These are phyloP conservation scores for Zaprionus kolodkinae DNA, from an alignment of 1,140 invertebrate genomes.

Conservation along the genomic window DNA sequence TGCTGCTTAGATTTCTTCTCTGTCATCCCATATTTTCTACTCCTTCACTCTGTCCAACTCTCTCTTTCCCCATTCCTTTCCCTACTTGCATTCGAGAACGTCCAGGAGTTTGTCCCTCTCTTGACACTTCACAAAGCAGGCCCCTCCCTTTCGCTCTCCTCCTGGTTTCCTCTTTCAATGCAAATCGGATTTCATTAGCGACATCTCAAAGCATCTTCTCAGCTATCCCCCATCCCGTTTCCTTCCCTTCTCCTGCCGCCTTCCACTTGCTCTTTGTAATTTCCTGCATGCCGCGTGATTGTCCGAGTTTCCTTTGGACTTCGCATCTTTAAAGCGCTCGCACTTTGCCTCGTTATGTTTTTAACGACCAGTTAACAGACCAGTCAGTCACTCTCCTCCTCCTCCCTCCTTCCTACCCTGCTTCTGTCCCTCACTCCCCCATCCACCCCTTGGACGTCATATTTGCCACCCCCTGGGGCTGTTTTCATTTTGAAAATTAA, in stretches of 20 bases:
- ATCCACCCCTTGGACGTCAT: background rate
- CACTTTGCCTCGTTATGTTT: constrained; percentile 59
- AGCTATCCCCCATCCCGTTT: background rate
- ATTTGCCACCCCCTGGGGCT: constrained; percentile 38
- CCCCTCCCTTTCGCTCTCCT: background rate
- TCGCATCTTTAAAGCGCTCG: constrained; percentile 1
- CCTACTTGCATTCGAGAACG: constrained; percentile 43
- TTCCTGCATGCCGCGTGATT: constrained; percentile 35
- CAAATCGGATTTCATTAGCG: constrained; percentile 76
- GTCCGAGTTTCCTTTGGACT: constrained; percentile 24
- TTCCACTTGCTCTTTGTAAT: constrained; percentile 36
- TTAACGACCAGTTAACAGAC: constrained; percentile 68
- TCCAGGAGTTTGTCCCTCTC: constrained; percentile 20
- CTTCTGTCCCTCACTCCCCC: background rate
- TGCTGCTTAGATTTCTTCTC: background rate
- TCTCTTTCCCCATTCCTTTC: background rate
- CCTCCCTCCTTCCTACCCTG: background rate
- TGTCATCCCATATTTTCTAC: background rate
- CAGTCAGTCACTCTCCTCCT: background rate
- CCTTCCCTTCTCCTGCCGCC: background rate
- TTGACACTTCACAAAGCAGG: constrained; percentile 46
- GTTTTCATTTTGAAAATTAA: constrained; percentile 68
- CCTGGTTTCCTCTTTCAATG: constrained; percentile 29
- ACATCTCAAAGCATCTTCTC: constrained; percentile 67
- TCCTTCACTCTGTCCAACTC: background rate